Conservation (phyloP, 2,888 invertebrate genomes). For the Hirtodrosophila confusa region DNA sequence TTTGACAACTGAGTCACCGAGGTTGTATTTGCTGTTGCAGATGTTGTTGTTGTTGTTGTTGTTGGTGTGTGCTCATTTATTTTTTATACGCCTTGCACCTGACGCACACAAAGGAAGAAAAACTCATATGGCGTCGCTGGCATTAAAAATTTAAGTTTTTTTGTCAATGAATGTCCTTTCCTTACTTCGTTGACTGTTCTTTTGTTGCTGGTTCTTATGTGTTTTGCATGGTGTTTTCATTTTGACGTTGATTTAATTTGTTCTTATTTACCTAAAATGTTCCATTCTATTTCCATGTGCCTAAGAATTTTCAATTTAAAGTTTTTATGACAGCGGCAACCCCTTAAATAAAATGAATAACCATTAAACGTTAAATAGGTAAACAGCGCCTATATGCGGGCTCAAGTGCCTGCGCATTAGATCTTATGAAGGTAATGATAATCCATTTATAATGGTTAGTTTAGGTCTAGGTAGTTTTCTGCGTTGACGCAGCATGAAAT, state of each 20-base stretch:
- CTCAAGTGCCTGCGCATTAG: conserved; percentile 21
- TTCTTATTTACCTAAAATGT: conserved; percentile 17
- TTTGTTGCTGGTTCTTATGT: conserved; percentile 1
- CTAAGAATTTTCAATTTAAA: conserved; percentile 1
- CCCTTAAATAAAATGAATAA: conserved; percentile 27
- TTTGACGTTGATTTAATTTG: conserved; percentile 52
- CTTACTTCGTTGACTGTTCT: conserved; percentile 28
- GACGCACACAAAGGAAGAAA: conserved; percentile 28
- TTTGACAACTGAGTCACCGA: conserved; percentile 34
- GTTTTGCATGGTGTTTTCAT: conserved; percentile 41
- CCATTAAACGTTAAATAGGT: conserved; percentile 36
- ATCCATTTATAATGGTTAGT: conserved; percentile 64
- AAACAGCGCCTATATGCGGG: conserved; percentile 30
- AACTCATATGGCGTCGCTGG: conserved; percentile 34
- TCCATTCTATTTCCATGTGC: background rate
- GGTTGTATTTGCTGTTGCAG: conserved; percentile 26
- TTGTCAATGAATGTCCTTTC: conserved; percentile 61
- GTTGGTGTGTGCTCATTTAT: conserved; percentile 57
- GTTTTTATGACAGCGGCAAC: conserved; percentile 8
- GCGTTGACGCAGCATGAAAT: conserved; percentile 46
- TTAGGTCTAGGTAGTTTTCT: conserved; percentile 34
- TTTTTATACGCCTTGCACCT: conserved; percentile 70
- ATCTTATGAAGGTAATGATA: conserved; percentile 36
- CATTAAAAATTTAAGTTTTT: conserved; percentile 71
- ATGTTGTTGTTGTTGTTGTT: conserved; percentile 31